Evolutionary conservation across 2,888 invertebrate genomes (phyloP), one percentile per base, ranked within the genome.

Genomic region (Dynastes hyllus): DNA sequence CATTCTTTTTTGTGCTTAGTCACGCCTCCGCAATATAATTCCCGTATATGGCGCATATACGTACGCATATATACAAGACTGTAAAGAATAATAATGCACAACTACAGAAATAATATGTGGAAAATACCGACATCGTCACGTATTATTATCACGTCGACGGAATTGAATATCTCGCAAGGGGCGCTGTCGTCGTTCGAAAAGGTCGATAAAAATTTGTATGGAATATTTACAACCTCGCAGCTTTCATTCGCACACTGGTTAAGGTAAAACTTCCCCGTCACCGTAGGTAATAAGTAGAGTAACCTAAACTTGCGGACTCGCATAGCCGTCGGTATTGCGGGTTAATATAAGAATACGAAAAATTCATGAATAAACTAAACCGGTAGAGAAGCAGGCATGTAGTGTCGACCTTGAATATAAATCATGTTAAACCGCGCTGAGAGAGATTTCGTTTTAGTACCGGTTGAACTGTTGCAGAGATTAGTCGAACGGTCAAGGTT

Each of bases 141-240:
- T 73, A 73, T 73, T 73, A 73, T 73, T 73, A 73, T 55, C 55
- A 22, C 73, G 58, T 22, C 73, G 58, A 22, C 40, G 58, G 58
- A 58, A 73, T 73, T 73, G 73, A 73, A 73, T 37, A 73, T 73
- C 22, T 40, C 40, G 13, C 22, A 58, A 29, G 58, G 73, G 73
- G 58, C 37, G 73, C 58, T 58, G 73, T 58, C 37, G 61, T 40
- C 73, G 73, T 37, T 73, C 22, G 37, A 73, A 58, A 73, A 70
- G 37, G 73, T 73, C 73, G 58, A 73, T 73, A 73, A 73, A 58
- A 73, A 73, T 73, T 73, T 73, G 73, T 73, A 58, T 73, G 58
- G 40, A 58, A 73, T 73, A 73, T 73, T 73, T 73, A 73, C 22
- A 73, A 67, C 45, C 67, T 67, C 16, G 22, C 67, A 67, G 67